Base-by-base conservation (phyloP, 2,888 invertebrate species). In the Spilosoma lubricipeda region DNA sequence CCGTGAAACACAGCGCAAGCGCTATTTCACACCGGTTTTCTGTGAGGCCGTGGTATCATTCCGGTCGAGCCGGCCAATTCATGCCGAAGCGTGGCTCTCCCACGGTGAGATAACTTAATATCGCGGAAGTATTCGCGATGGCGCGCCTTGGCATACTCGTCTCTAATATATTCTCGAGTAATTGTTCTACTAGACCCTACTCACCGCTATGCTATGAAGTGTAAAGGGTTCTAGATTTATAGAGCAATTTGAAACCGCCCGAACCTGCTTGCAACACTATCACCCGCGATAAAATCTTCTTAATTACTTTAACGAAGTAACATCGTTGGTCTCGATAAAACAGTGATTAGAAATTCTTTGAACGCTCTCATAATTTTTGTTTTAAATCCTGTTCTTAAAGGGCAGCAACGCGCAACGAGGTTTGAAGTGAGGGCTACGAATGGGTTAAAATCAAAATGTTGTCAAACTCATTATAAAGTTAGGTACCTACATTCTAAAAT, bases 211-310 rank as follows among this genome's bases (percentile, higher is more conserved):
- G 91, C 90, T 91, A 93, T 93, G 93, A 94, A 92, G 92, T 93
- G 93, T 92, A 90, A 93, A 93, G 93, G 92, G 90, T 86, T 78
- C 87, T 87, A 90, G 88, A 95, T 95, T 95, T 94, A 95, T 94
- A 90, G 89, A 82, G 82, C 81, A 92, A 94, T 91, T 93, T 93
- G 80, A 83, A 87, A 87, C 89, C 88, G 86, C 90, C 87, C 80
- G 84, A 86, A 87, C 86, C 85, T 83, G 87, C 87, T 83, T 83
- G 88, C 87, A 87, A 83, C 88, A 89, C 89, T 89, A 89, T 88
- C 88, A 87, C 85, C 83, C 77, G 86, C 83, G 89, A 91, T 92
- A 90, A 89, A 89, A 91, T 92, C 89, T 86, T 80, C 89, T 90
- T 92, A 91, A 92, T 93, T 91, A 89, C 89, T 89, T 88, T 85